Base-by-base conservation (phyloP, 2,888 invertebrate genomes). In the Hydrotaea diabolus region DNA sequence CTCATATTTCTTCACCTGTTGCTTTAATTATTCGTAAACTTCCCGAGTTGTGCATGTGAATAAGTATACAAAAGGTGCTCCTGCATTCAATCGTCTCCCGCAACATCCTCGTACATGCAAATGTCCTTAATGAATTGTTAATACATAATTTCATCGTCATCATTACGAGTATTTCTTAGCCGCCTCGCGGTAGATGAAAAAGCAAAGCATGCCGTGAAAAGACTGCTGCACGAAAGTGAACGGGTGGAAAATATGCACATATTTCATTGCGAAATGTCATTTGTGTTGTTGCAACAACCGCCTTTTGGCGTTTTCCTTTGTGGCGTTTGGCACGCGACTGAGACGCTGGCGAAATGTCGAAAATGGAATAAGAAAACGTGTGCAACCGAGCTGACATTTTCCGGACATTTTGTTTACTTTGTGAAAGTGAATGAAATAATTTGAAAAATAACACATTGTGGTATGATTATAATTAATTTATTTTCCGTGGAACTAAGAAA, bases 131-230 rank as follows among this genome's bases (percentile, higher is more conserved):
- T 69, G 46, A 69, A 69, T 69, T 69, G 69, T 46, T 46, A 69
- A n/a, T n/a, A n/a, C n/a, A 69, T 69, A 69, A 69, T 69, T 69
- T 69, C 69, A 69, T 69, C 23, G 23, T 69, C n/a, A n/a, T n/a
- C n/a, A n/a, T n/a, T n/a, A n/a, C n/a, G n/a, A n/a, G n/a, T 46
- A 69, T 46, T 43, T 46, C 23, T 19, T 23, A 3, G 43, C 11
- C 39, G 46, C 69, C 26, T 62, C 46, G 21, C 13, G 23, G n/a
- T n/a, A 43, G 21, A 21, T 23, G 55, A 55, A 55, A 4, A 26
- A 69, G 21, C 36, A 21, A 23, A 23, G 31, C 69, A 69, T 21
- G 23, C 69, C 21, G 15, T 23, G 15, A 26, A 59, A 59, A 7
- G 23, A 57, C n/a, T n/a, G 31, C 21, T 21, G 43, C 66, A 19